Conservation (phyloP, 2,797 vertebrate genomes). For the Halcyon chelicuti region DNA sequence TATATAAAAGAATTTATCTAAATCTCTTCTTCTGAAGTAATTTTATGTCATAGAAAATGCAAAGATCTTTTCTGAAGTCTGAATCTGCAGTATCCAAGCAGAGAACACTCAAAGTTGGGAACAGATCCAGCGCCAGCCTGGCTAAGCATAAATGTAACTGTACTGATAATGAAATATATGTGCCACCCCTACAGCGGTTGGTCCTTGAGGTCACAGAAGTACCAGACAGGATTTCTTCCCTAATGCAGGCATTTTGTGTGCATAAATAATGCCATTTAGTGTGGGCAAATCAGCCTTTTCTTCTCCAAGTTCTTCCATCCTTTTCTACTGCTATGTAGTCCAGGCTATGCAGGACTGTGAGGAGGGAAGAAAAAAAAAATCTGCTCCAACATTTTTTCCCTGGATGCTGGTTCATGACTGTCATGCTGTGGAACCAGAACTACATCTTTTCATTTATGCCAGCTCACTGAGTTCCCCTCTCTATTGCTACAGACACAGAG, state of each 20-base stretch:
- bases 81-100: neutral
- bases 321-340: neutral
- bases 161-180: neutral
- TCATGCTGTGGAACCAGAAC: neutral
- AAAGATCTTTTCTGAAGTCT: neutral
- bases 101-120: neutral
- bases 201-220: neutral
- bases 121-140: neutral
- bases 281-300: neutral
- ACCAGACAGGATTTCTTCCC: neutral
- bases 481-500: neutral
- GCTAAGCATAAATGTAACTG: neutral
- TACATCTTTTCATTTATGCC: neutral
- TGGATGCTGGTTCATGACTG: neutral
- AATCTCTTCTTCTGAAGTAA: neutral
- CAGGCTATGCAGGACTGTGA: neutral
- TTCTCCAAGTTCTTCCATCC: neutral
- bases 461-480: neutral
- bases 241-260: neutral
- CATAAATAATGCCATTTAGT: neutral
- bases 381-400: neutral
- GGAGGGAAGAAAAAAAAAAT: rapidly evolving
- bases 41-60: neutral
- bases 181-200: neutral
- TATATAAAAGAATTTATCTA: neutral